A percentile compares a stretch with the other conserved stretches of the same genome.
These are phyloP conservation scores for Ephydatia muelleri DNA, from an alignment of 37 sponge, comb jelly and placozoan genomes.

Conservation along the genomic window DNA sequence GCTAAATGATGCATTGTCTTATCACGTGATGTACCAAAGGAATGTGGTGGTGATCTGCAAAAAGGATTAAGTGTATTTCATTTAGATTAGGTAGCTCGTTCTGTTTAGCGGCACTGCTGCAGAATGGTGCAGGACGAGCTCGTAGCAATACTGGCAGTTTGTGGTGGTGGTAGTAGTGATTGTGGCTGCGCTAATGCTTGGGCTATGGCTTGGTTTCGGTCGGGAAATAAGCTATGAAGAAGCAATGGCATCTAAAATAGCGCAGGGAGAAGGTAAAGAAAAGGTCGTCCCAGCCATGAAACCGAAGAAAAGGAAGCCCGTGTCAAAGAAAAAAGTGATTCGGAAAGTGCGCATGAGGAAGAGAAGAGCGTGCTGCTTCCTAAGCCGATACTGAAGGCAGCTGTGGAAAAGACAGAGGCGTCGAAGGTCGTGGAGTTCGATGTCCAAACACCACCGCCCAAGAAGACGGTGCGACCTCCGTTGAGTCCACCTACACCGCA, in stretches of 20 bases:
- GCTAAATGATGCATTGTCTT: neutral
- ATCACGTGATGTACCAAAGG: neutral
- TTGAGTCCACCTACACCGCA: conserved; percentile 55
- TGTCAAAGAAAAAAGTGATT: neutral
- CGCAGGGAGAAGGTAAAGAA: conserved; percentile 15
- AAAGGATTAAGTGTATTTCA: too few relatives aligned
- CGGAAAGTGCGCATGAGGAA: neutral
- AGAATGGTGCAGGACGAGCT: neutral
- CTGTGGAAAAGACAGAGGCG: neutral
- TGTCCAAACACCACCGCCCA: conserved; percentile 9
- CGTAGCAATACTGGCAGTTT: neutral
- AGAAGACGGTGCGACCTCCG: conserved; percentile 4
- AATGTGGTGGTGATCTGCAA: too few relatives aligned
- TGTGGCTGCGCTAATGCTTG: neutral
- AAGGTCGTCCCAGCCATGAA: neutral
- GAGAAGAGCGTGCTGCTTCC: neutral
- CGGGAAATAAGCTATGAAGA: conserved; percentile 44
- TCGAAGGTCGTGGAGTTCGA: conserved; percentile 31
- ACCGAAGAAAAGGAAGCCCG: neutral
- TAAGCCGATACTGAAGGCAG: neutral
- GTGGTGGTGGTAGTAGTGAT: neutral
- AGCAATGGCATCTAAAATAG: conserved; percentile 27
- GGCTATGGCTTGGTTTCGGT: conserved; percentile 45
- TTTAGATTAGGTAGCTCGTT: neutral
- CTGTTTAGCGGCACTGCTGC: neutral